Evolutionary conservation across 2,797 vertebrate species (phyloP).

Genomic region (Parambassis ranga): DNA sequence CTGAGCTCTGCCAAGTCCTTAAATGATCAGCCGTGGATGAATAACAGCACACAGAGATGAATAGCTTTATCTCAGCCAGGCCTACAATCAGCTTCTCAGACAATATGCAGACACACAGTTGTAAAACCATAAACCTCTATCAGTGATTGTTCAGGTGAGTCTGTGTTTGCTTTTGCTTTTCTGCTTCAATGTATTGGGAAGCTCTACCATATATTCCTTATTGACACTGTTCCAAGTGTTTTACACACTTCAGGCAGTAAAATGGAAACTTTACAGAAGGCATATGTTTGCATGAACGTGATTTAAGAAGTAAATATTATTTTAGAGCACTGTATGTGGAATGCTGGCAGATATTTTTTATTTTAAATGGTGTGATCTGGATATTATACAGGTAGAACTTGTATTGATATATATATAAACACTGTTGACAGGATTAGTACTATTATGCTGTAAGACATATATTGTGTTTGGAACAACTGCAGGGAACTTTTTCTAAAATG

Average conservation of each 20-base stretch:
- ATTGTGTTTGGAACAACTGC: too few relatives aligned
- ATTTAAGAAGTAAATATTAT: neutral
- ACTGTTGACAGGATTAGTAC: too few relatives aligned
- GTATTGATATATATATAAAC: too few relatives aligned
- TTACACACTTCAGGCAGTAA: slow-evolving; percentile 3
- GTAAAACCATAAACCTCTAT: slow-evolving; percentile 56
- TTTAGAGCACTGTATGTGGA: too few relatives aligned
- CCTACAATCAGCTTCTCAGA: neutral
- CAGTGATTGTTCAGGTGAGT: slow-evolving; percentile 25
- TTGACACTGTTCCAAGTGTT: slow-evolving; percentile 21
- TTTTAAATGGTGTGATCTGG: too few relatives aligned
- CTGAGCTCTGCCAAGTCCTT: slow-evolving; percentile 28
- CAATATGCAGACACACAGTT: neutral
- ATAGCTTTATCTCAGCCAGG: slow-evolving; percentile 11
- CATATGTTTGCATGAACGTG: neutral
- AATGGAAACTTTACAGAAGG: neutral
- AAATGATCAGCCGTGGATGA: slow-evolving; percentile 31
- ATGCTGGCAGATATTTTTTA: too few relatives aligned
- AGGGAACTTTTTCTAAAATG: too few relatives aligned
- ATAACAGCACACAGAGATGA: slow-evolving; percentile 5
- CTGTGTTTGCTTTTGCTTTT: slow-evolving; percentile 22
- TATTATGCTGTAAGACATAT: too few relatives aligned
- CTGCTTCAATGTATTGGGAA: slow-evolving; percentile 16
- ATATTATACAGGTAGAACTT: too few relatives aligned
- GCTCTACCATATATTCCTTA: neutral